Base-by-base conservation (phyloP, 2,797 vertebrate genomes). In the Benthosema pterotum region DNA sequence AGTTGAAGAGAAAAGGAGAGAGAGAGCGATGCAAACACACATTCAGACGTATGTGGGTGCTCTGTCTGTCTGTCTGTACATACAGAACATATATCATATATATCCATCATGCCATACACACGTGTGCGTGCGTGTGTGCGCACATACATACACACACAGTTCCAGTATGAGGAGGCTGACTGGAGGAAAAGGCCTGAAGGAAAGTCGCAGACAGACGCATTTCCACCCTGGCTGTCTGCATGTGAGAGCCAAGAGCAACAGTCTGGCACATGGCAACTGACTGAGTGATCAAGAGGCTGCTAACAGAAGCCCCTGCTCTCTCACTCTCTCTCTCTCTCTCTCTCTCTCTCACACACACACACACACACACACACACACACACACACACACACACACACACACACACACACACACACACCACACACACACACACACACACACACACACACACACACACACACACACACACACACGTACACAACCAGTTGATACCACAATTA, bases 201-300 rank as follows among this genome's bases (percentile, higher is more conserved):
- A 46, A 63, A 66, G n/a, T n/a, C 72, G 71, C 77, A 61, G 66
- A 25, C 48, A 75, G 74, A 84, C 67, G 66, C 38, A 74, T 77
- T 84, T 85, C 77, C 73, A 80, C 55, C 58, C 71, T 67, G 73
- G 69, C 81, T 15, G 25, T 51, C 63, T 85, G 63, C 79, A 63
- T 58, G n/a, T 65, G 8, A 62, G 62, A 50, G 87, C 88, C 89
- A 90, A 91, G 66, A 86, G 65, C 85, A 91, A 90, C 84, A 91
- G 65, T 84, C 85, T 86, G 88, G 75, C 70, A 76, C 63, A 79
- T 75, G 80, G 74, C 77, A 84, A 75, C 60, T 74, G 82, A 79
- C 75, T 85, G 83, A 82, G 74, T 83, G 77, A 87, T 75, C 77
- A 74, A 79, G 67, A 49, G 59, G 56, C 68, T 72, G 70, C 78